A percentile compares a stretch with the other conserved stretches of the same genome.
These are phyloP conservation scores for Perca flavescens DNA, from an alignment of 2,113 vertebrate genomes.

Conservation along the genomic window DNA sequence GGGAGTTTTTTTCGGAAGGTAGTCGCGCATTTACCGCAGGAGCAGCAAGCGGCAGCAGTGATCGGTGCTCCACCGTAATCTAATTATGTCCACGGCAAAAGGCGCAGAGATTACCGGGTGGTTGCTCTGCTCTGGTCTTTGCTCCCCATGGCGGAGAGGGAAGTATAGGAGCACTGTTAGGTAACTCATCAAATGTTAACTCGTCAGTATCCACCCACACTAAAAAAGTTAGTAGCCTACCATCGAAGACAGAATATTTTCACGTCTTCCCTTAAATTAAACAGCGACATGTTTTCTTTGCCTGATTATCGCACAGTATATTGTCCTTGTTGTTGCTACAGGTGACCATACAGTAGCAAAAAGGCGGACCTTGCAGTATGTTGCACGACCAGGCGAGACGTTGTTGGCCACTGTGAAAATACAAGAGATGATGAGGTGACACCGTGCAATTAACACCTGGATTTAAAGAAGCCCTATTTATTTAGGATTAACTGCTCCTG, in stretches of 20 bases:
- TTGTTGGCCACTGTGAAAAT: not conserved
- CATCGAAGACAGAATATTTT: not conserved
- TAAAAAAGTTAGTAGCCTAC: constrained; percentile 1
- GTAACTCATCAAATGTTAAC: constrained; percentile 27
- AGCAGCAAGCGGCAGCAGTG: constrained; percentile 34
- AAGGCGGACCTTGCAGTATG: not conserved
- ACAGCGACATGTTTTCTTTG: not conserved
- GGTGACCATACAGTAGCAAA: constrained; percentile 3
- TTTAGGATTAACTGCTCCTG: constrained; percentile 1
- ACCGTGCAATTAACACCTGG: not conserved
- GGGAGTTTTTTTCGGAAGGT: constrained; percentile 39
- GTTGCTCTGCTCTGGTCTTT: constrained; percentile 21
- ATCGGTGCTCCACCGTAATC: constrained; percentile 59
- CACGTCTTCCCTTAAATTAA: not conserved
- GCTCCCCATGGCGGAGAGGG: constrained; percentile 61
- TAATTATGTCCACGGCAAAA: constrained; percentile 64
- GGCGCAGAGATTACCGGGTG: constrained; percentile 59
- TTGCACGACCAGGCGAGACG: not conserved
- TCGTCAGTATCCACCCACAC: constrained; percentile 6
- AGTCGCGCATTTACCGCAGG: constrained; percentile 56
- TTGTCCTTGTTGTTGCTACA: not conserved
- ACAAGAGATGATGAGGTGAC: not conserved
- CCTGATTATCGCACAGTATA: not conserved
- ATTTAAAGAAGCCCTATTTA: constrained; percentile 1
- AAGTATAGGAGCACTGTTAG: not conserved